phyloP scores from a whole-genome alignment of 2,797 vertebrate genomes.

The Neosilurus mollespiculum region DNA sequence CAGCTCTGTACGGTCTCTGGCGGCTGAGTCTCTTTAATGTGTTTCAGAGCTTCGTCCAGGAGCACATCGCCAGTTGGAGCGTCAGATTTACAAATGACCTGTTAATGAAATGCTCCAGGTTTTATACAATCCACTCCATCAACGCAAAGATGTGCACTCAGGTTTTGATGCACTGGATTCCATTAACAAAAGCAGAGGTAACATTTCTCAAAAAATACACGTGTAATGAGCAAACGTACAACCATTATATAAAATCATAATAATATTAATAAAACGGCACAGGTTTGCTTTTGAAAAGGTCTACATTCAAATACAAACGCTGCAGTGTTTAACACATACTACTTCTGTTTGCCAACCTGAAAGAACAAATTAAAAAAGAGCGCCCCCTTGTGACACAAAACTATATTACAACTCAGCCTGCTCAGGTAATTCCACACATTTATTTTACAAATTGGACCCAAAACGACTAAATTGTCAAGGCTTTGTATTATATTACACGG shows the following conservation, averaged over 20 bases:
- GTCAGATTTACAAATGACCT: slow-evolving; percentile 97
- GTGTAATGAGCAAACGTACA: neutral
- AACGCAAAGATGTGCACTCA: neutral
- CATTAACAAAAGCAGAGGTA: neutral
- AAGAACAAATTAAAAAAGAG: slow-evolving; percentile 20
- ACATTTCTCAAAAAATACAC: neutral
- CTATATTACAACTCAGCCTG: neutral
- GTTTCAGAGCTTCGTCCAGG: slow-evolving; percentile 94
- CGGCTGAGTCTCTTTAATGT: slow-evolving; percentile 94
- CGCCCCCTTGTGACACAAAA: slow-evolving; percentile 37
- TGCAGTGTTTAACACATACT: neutral
- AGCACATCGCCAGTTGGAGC: slow-evolving; percentile 94
- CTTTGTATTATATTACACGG: neutral
- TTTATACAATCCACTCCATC: neutral
- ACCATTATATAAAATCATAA: neutral
- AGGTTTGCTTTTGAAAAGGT: neutral
- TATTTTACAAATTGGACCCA: neutral
- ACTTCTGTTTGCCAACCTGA: neutral
- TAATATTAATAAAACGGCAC: neutral
- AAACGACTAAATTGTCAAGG: neutral
- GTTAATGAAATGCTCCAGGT: slow-evolving; percentile 23
- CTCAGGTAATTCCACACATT: neutral
- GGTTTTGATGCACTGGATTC: neutral
- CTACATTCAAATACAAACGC: neutral
- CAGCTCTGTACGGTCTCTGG: slow-evolving; percentile 97